These are phyloP conservation scores for Ametastegia equiseti DNA, from an alignment of 2,888 invertebrate species.

Conservation along the genomic window DNA sequence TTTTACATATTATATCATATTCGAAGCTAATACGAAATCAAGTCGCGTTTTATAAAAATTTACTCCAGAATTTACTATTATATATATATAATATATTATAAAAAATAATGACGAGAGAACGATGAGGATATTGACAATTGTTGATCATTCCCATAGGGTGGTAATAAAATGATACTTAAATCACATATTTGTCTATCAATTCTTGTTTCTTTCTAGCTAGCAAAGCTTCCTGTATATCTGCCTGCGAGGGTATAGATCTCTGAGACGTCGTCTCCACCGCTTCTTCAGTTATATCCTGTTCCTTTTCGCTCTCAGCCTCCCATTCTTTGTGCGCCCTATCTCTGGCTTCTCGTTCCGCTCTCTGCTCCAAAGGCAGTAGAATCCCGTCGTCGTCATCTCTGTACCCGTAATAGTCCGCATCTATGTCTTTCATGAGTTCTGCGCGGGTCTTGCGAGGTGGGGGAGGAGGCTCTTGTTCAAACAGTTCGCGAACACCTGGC, in stretches of 20 bases:
- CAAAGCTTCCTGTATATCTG: conserved; percentile 95
- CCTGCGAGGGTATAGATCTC: conserved; percentile 95
- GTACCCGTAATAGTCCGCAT: conserved; percentile 99
- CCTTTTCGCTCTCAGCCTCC: conserved; percentile 80
- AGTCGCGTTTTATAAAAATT: conserved; percentile 75
- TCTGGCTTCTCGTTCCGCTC: conserved; percentile 85
- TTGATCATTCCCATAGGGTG: conserved; percentile 57
- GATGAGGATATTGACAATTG: conserved; percentile 70
- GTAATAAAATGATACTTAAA: conserved; percentile 58
- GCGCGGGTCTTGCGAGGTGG: conserved; percentile 94
- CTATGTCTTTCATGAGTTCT: conserved; percentile 98
- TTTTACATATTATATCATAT: conserved; percentile 70
- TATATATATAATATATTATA: conserved; percentile 57
- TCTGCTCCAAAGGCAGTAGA: conserved; percentile 90
- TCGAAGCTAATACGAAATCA: conserved; percentile 63
- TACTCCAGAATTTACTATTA: conserved; percentile 64
- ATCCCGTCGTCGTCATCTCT: conserved; percentile 99
- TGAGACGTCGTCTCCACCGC: conserved; percentile 82
- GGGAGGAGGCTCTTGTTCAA: conserved; percentile 96
- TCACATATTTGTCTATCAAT: conserved; percentile 88
- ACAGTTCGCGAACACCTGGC: conserved; percentile 97
- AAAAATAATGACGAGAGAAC: conserved; percentile 58
- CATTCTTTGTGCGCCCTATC: conserved; percentile 84
- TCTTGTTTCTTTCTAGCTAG: conserved; percentile 94
- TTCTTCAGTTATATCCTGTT: conserved; percentile 78